Conservation (phyloP, 2,113 vertebrate genomes). For the Corvus moneduloides region DNA sequence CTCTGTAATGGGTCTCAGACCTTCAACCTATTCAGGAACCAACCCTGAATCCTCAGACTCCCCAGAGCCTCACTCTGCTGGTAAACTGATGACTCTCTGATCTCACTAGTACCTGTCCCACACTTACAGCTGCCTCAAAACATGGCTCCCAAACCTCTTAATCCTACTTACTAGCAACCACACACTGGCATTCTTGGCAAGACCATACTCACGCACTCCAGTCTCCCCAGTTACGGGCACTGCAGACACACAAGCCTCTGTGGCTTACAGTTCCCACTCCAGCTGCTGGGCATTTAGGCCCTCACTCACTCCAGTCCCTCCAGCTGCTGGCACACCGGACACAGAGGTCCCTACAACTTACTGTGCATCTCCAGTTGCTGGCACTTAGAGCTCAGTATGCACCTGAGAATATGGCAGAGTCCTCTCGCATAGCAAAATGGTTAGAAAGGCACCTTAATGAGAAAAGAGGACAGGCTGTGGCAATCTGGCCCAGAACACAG, state of each 20-base stretch:
- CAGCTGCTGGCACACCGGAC: background rate
- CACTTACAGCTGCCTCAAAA: background rate
- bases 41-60: background rate
- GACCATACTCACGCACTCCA: accelerated
- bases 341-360: background rate
- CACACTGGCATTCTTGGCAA: background rate
- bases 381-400: background rate
- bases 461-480: background rate
- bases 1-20: background rate
- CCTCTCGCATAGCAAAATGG: background rate
- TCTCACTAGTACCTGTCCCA: background rate
- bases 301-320: background rate
- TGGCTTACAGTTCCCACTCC: background rate
- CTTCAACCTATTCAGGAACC: background rate
- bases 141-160: background rate
- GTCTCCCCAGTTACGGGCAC: background rate
- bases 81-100: background rate
- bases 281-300: background rate
- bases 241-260: background rate
- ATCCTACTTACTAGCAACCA: background rate
- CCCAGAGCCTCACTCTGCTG: background rate
- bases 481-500: background rate
- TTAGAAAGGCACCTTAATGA: background rate
- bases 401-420: accelerated
- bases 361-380: background rate